Conservation (phyloP, 2,797 vertebrate species). For the Channa striata region DNA sequence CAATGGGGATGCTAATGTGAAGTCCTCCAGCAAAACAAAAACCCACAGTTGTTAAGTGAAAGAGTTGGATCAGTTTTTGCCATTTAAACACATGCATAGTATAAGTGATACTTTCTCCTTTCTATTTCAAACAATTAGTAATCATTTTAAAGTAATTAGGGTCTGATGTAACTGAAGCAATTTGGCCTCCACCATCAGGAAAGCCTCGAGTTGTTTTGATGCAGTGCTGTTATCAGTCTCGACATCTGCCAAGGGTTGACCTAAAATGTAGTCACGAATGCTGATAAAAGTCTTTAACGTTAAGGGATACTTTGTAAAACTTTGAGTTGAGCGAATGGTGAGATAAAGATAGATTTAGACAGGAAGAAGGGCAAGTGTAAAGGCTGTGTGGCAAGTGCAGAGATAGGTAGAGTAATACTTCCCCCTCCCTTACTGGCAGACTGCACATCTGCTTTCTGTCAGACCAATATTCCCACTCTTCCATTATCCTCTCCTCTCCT, state of each 20-base stretch:
- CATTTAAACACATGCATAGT: too few species aligned
- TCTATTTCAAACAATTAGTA: too few species aligned
- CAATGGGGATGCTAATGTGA: background rate
- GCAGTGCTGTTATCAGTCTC: background rate
- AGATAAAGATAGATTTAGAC: background rate
- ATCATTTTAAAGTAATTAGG: too few species aligned
- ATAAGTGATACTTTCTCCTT: too few species aligned
- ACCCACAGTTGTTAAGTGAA: too few species aligned
- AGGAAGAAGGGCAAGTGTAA: background rate
- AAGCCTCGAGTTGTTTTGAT: background rate
- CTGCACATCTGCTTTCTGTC: too few species aligned
- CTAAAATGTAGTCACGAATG: background rate
- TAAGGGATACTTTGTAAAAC: slow-evolving; percentile 4
- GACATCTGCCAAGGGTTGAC: background rate
- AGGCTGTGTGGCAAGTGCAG: slow-evolving; percentile 11
- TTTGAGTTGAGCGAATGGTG: background rate
- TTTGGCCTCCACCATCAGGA: background rate
- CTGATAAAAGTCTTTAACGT: background rate
- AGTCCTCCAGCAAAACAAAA: too few species aligned
- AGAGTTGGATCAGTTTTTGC: background rate
- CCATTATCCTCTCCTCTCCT: too few species aligned
- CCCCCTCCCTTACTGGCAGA: background rate
- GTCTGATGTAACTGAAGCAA: too few species aligned
- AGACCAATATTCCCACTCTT: too few species aligned
- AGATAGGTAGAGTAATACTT: background rate